Base-by-base conservation (phyloP, 2,888 invertebrate species). In the Ecdyonurus torrentis region DNA sequence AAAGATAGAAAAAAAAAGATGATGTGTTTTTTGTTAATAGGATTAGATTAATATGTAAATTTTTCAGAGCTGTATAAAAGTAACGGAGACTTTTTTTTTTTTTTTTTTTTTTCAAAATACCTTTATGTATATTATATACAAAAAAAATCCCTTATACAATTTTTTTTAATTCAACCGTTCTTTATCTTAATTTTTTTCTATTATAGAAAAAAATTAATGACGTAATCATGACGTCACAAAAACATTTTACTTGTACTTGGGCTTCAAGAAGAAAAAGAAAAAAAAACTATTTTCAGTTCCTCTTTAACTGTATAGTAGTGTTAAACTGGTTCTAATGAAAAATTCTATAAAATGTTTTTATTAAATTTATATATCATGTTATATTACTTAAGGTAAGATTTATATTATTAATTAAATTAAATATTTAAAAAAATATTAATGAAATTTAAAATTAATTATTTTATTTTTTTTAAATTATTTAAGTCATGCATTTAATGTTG, bases 1-100 rank as follows among this genome's bases (percentile, higher is more conserved):
- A 37, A 37, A 37, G 5, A 55, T 55, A 22, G 5, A 18, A 55
- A n/a, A 18, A 55, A 55, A 55, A 55, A 55, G 55, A 55, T 22
- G 55, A 55, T 55, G 55, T 55, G 55, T 55, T 55, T 55, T 55
- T 55, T 55, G 55, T 22, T 55, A 55, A 55, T 55, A 55, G 55
- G 55, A 55, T 55, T 55, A 55, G 55, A 55, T 55, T 55, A 55
- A 55, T 55, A 55, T 55, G 55, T 22, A 55, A 55, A 55, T 55
- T 55, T 22, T 55, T 55, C 10, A 20, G 22, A n/a, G n/a, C 55
- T 22, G n/a, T 50, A 18, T 50, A 18, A 55, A 37, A 20, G 55
- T 55, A 55, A 55, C 55, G 55, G 55, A 55, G 55, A 7, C 22
- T n/a, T 22, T 18, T 7, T 55, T 5, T 55, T 55, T 18, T 18